phyloP scores from a whole-genome alignment of 2,888 invertebrate genomes.

The Drosophila tripunctata region DNA sequence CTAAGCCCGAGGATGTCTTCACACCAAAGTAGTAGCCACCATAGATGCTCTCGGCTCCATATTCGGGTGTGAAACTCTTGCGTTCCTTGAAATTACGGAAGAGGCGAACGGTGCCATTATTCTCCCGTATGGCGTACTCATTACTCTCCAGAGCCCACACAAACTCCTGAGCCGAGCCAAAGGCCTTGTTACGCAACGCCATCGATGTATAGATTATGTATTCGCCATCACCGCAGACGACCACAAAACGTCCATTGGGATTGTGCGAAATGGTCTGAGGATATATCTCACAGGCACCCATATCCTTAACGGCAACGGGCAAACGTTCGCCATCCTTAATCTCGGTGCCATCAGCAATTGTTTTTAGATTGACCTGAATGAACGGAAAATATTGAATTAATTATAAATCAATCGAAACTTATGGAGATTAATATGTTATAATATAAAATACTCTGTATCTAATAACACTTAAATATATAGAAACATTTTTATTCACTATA shows the following conservation, averaged over 20 bases:
- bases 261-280: constrained; percentile 99
- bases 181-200: constrained; percentile 99
- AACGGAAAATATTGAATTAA: background rate
- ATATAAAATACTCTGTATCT: too few relatives aligned
- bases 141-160: constrained; percentile 99
- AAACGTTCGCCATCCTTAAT: constrained; percentile 96
- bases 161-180: constrained; percentile 99
- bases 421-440: too few relatives aligned
- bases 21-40: constrained; percentile 96
- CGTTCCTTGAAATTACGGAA: constrained; percentile 99
- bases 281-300: constrained; percentile 99
- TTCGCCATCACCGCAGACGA: constrained; percentile 99
- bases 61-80: constrained; percentile 97
- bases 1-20: constrained; percentile 94
- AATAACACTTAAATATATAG: too few relatives aligned
- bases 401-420: background rate
- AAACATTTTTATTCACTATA: too few relatives aligned
- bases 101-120: constrained; percentile 94
- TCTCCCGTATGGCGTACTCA: constrained; percentile 95
- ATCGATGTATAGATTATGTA: constrained; percentile 99
- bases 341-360: constrained; percentile 86
- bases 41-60: constrained; percentile 98
- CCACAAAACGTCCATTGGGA: constrained; percentile 96
- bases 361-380: constrained; percentile 80
- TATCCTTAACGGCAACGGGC: constrained; percentile 97